Evolutionary conservation across 2,113 vertebrate species (phyloP), one percentile per base, ranked within the genome.

Genomic region (Uropsilus gracilis): DNA sequence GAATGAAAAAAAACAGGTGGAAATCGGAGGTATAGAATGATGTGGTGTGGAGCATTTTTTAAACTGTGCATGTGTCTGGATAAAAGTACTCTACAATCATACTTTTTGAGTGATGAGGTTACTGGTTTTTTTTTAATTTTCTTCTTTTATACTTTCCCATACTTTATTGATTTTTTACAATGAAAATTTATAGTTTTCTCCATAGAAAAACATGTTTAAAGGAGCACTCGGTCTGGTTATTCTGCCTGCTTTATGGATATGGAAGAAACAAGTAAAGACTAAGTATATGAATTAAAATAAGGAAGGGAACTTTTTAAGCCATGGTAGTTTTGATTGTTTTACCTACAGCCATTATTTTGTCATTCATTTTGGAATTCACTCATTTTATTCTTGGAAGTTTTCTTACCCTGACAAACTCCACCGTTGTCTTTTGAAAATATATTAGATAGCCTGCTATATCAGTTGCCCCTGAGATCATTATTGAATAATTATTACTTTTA

Each of bases 341-440:
- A 46, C 76, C 48, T 87, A 72, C 57, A 84, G 85, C 77, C 50
- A 78, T 44, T 68, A 93, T 50, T 90, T 93, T 24, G 76, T 82
- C 66, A 75, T 11, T 95, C 46, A 78, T 37, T 80, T 61, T 84
- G 39, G 46, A 92, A 88, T 55, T n/a, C 22, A 78, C 28, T 82
- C 39, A 26, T 24, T 78, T 69, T 81, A 34, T 76, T 84, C 46
- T 46, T 37, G 71, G 55, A 53, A 63, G 37, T 22, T 73, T 94
- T 26, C 61, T 22, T 82, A 63, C 14, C n/a, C 24, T n/a, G 75
- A 75, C 57, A 3, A 75, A 61, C 12, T 28, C 13, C 24, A 61
- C 3, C 2, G 84, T 80, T 94, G 86, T 53, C 61, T 91, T 92
- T 93, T 89, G 72, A 96, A 95, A 92, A 76, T 75, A 80, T 42